Evolutionary conservation across 2,113 vertebrate species (phyloP).

Genomic region (Tenebrosternarchus preto): DNA sequence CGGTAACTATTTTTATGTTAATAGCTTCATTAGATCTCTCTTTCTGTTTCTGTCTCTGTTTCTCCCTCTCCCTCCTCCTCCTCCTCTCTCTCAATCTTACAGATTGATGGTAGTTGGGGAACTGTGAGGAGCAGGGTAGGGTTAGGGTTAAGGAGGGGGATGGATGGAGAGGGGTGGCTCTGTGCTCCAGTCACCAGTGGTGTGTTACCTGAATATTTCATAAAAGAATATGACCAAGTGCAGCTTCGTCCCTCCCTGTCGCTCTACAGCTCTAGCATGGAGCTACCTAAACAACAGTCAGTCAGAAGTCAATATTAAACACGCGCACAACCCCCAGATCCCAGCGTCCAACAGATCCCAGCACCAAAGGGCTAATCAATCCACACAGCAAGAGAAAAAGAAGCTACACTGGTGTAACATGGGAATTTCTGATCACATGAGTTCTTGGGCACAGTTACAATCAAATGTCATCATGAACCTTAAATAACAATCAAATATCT

Average conservation of each 20-base stretch:
- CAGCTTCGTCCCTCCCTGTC: slow-evolving; percentile 12
- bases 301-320: slow-evolving; percentile 31
- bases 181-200: slow-evolving; percentile 18
- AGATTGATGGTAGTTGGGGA: background rate
- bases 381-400: slow-evolving; percentile 6
- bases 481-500: no score
- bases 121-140: slow-evolving; percentile 8
- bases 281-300: slow-evolving; percentile 32
- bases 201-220: slow-evolving; percentile 57
- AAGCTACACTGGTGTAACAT: background rate
- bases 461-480: background rate
- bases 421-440: background rate
- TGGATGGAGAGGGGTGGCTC: slow-evolving; percentile 9
- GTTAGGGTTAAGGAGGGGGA: background rate
- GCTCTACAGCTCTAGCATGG: background rate
- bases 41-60: background rate
- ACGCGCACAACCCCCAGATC: slow-evolving; percentile 6
- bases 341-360: slow-evolving; percentile 18
- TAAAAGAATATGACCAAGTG: slow-evolving; percentile 27
- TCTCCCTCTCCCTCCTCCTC: no score
- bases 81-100: background rate
- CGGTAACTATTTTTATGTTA: slow-evolving; percentile 26
- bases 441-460: background rate
- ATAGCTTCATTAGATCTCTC: slow-evolving; percentile 35
- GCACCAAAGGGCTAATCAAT: background rate